Evolutionary conservation across 2,888 invertebrate species (phyloP), one percentile per base, ranked within the genome.

Genomic region (Anthrax anthrax): DNA sequence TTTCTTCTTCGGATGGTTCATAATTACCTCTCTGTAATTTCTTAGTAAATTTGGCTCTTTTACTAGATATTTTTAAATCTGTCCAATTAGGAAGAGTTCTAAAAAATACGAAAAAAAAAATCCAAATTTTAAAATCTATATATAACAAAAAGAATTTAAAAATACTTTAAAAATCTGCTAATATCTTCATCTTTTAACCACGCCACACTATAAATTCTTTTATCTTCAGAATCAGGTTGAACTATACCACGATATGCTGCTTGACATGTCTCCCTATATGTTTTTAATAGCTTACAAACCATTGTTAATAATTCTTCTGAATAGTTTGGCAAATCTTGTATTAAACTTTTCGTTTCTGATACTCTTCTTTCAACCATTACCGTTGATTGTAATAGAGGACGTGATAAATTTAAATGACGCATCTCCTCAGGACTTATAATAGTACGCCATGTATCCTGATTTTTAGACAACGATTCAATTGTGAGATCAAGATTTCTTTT

Each of bases 131-230:
- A 44, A 10, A 32, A 37, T 32, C 9, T 12, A 4, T 3, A 32
- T 12, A 32, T 32, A 40, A 8, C 14, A 34, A 38, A 46, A 32
- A 39, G 46, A 34, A 46, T 47, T 18, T 5, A 3, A 40, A 72
- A 68, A 55, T 74, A 80, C 80, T 88, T 90, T 56, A 96, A 76
- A 69, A 94, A 89, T 45, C 94, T 72, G 60, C 85, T 90, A 50
- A 96, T 94, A 62, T 96, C 95, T 58, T 91, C 91, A 67, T 96
- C 95, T 55, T 89, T 88, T 1, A 94, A 75, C 94, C 94, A 90
- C 13, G 82, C 79, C 1, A 87, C 85, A 57, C 85, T 86, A 55
- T 86, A 84, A 48, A 89, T 81, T 50, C 82, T 70, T 55, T 81
- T 77, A 57, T 86, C 84, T 59, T 86, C 84, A 1, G 80, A 75